phyloP scores from a whole-genome alignment of 2,888 invertebrate species.

The Spisula solida region DNA sequence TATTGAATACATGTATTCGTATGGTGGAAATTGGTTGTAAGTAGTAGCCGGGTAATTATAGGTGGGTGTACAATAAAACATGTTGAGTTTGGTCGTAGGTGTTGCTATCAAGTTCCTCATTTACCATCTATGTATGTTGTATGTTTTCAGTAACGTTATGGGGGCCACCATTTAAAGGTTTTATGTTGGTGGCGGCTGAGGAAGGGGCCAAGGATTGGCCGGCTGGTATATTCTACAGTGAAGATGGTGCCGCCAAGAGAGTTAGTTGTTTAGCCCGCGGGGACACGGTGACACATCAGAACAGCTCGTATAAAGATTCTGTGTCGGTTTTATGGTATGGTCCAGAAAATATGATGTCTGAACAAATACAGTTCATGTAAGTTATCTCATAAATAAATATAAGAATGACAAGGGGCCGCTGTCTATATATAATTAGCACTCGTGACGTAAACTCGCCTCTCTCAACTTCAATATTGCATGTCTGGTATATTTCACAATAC shows the following conservation, averaged over 20 bases:
- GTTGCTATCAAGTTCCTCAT: too few relatives aligned
- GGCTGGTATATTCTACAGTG: constrained; percentile 73
- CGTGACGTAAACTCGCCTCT: too few relatives aligned
- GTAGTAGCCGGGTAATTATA: too few relatives aligned
- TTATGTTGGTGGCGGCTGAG: constrained; percentile 75
- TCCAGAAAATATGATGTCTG: constrained; percentile 69
- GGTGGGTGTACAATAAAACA: too few relatives aligned
- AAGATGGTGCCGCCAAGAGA: constrained; percentile 68
- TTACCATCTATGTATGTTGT: too few relatives aligned
- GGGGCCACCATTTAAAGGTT: constrained; percentile 78
- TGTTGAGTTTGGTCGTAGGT: too few relatives aligned
- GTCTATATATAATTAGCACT: too few relatives aligned
- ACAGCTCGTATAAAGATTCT: constrained; percentile 74
- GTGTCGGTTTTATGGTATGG: constrained; percentile 77
- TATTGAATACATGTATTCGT: too few relatives aligned
- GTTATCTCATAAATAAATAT: constrained; percentile 25
- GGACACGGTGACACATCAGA: constrained; percentile 74
- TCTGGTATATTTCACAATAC: too few relatives aligned
- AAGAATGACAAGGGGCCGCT: too few relatives aligned
- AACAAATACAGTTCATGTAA: constrained; percentile 76
- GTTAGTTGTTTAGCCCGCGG: constrained; percentile 67
- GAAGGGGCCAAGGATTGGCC: constrained; percentile 77
- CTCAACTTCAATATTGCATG: too few relatives aligned
- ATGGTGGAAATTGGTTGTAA: too few relatives aligned
- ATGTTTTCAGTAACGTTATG: constrained; percentile 73